Conservation (phyloP, 2,113 vertebrate genomes). For the Microtus montanus region DNA sequence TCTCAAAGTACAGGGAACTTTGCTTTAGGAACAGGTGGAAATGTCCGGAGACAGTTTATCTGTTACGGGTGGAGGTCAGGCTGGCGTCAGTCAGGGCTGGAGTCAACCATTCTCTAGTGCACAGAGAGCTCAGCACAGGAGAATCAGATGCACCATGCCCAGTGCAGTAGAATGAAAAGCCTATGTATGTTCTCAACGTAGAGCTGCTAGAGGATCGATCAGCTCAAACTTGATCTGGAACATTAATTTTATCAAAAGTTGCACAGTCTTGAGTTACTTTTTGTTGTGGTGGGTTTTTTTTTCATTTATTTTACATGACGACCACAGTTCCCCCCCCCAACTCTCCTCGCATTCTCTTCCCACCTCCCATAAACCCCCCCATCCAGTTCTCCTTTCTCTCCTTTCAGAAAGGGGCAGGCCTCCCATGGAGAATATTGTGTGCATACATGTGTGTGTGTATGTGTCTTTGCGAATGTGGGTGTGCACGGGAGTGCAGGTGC, state of each 20-base stretch:
- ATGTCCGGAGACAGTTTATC: not conserved
- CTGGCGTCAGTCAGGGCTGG: too few relatives aligned
- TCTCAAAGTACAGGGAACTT: not conserved
- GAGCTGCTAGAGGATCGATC: not conserved
- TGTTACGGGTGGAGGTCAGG: too few relatives aligned
- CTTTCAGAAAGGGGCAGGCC: too few relatives aligned
- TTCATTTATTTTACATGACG: not conserved
- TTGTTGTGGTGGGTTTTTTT: too few relatives aligned
- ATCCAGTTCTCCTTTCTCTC: too few relatives aligned
- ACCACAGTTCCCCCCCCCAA: too few relatives aligned
- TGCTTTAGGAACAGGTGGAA: not conserved
- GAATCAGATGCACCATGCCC: not conserved
- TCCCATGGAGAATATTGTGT: not conserved
- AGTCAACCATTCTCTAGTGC: not conserved
- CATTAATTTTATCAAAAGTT: slow-evolving; percentile 6
- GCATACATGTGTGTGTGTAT: not conserved
- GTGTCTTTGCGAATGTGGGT: not conserved
- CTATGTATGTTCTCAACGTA: not conserved
- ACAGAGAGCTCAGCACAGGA: not conserved
- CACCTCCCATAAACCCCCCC: too few relatives aligned
- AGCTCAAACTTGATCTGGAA: not conserved
- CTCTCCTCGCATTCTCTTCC: too few relatives aligned
- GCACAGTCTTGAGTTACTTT: not conserved
- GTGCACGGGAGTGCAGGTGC: not conserved
- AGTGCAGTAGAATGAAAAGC: not conserved